phyloP scores from a whole-genome alignment of 2,888 invertebrate genomes.

The Athrips mouffetella region DNA sequence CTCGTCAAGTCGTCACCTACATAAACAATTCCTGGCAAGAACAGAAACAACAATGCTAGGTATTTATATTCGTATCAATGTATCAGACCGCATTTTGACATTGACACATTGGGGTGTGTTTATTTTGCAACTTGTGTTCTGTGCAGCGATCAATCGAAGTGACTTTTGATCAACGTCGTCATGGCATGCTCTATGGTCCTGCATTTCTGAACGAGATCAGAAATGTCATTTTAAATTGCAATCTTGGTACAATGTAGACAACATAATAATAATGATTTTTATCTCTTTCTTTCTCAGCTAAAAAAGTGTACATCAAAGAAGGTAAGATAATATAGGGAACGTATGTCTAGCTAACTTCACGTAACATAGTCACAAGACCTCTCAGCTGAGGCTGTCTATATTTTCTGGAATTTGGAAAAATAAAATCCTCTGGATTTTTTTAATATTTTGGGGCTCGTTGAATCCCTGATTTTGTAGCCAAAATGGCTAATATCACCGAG shows the following conservation, averaged over 20 bases:
- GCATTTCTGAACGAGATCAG: slow-evolving; percentile 22
- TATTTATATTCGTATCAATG: no score
- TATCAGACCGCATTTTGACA: no score
- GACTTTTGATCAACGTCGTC: no score
- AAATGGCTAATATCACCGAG: slow-evolving; percentile 78
- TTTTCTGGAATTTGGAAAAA: slow-evolving; percentile 41
- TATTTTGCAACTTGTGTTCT: no score
- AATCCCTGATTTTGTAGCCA: slow-evolving; percentile 46
- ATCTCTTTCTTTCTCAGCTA: slow-evolving; percentile 57
- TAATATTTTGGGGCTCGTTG: slow-evolving; percentile 35
- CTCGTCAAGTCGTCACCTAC: no score
- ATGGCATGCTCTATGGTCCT: not conserved
- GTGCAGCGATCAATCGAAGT: no score
- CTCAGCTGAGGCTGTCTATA: slow-evolving; percentile 71
- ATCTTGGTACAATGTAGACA: slow-evolving; percentile 43
- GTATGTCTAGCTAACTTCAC: slow-evolving; percentile 51
- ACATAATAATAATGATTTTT: slow-evolving; percentile 34
- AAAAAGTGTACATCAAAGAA: slow-evolving; percentile 56
- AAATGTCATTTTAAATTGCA: slow-evolving; percentile 25
- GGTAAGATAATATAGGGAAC: slow-evolving; percentile 51
- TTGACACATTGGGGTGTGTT: no score
- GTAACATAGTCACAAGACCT: slow-evolving; percentile 72
- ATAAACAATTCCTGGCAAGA: no score
- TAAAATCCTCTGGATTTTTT: slow-evolving; percentile 32
- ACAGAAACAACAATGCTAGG: no score